Percentiles rank a stretch among this genome's conserved stretches.
Evolutionary conservation across 1,140 invertebrate species (phyloP).

Genomic region (Drosophila sulfurigaster): DNA sequence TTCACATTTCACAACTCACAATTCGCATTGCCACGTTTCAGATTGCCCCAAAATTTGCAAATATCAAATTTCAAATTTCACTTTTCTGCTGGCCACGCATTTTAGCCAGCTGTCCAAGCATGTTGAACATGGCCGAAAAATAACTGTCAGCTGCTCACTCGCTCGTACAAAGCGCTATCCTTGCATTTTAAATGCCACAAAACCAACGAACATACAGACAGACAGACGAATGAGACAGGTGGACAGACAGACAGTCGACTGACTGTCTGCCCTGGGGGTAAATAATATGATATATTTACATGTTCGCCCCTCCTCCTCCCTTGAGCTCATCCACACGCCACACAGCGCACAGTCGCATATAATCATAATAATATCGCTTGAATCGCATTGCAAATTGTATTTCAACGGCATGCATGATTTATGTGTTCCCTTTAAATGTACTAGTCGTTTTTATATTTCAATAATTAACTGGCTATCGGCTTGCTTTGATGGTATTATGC

Average conservation of each 20-base stretch:
- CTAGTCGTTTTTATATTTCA: background rate
- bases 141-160: slow-evolving; percentile 65
- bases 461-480: slow-evolving; percentile 4
- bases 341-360: slow-evolving; percentile 3
- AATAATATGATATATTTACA: slow-evolving; percentile 77
- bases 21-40: background rate
- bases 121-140: slow-evolving; percentile 14
- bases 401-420: slow-evolving; percentile 54
- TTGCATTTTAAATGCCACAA: slow-evolving; percentile 74
- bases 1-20: slow-evolving; percentile 9
- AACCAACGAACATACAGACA: slow-evolving; percentile 38
- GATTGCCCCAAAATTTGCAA: no score
- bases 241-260: slow-evolving; percentile 18
- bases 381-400: slow-evolving; percentile 23
- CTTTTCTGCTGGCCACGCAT: slow-evolving; percentile 64
- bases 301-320: background rate
- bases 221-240: slow-evolving; percentile 12
- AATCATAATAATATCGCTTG: slow-evolving; percentile 53
- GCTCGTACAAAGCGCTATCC: slow-evolving; percentile 63
- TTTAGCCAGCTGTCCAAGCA: slow-evolving; percentile 48
- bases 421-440: slow-evolving; percentile 1
- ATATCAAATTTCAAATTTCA: slow-evolving; percentile 24
- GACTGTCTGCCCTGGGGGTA: slow-evolving; percentile 51
- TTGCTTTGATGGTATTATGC: background rate
- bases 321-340: background rate